phyloP scores from a whole-genome alignment of 1,140 invertebrate genomes.

The Euglossa dilemma region DNA sequence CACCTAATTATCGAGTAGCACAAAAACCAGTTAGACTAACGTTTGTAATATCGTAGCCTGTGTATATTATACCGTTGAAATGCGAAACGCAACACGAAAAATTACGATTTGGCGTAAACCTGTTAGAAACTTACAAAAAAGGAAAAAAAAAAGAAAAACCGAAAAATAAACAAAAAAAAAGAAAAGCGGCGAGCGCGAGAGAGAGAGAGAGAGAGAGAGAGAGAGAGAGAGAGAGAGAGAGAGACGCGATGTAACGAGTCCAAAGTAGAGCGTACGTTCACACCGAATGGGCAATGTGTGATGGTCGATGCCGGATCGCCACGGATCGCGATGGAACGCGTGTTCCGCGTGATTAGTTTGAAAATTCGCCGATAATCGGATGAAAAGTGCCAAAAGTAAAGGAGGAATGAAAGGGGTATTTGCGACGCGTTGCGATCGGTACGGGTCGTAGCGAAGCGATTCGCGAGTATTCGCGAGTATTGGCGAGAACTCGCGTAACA shows the following conservation, averaged over 20 bases:
- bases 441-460: not conserved
- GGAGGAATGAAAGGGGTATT: not conserved
- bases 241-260: not conserved
- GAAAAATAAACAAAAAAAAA: not conserved
- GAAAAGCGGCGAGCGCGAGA: too few relatives aligned
- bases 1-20: slow-evolving; percentile 70
- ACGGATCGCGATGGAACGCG: not conserved
- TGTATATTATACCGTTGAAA: slow-evolving; percentile 13
- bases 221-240: too few relatives aligned
- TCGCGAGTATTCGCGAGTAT: too few relatives aligned
- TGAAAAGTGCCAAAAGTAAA: slow-evolving; percentile 28
- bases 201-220: too few relatives aligned
- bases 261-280: not conserved
- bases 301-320: not conserved
- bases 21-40: slow-evolving; percentile 53
- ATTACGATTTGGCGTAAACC: slow-evolving; percentile 5
- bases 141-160: not conserved
- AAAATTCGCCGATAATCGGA: not conserved
- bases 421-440: not conserved
- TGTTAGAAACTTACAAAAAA: not conserved
- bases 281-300: not conserved
- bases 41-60: slow-evolving; percentile 45
- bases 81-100: slow-evolving; percentile 9
- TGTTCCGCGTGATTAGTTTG: not conserved
- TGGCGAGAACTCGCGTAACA: too few relatives aligned